These are phyloP conservation scores for Catharus ustulatus DNA, from an alignment of 2,797 vertebrate species.

Conservation along the genomic window DNA sequence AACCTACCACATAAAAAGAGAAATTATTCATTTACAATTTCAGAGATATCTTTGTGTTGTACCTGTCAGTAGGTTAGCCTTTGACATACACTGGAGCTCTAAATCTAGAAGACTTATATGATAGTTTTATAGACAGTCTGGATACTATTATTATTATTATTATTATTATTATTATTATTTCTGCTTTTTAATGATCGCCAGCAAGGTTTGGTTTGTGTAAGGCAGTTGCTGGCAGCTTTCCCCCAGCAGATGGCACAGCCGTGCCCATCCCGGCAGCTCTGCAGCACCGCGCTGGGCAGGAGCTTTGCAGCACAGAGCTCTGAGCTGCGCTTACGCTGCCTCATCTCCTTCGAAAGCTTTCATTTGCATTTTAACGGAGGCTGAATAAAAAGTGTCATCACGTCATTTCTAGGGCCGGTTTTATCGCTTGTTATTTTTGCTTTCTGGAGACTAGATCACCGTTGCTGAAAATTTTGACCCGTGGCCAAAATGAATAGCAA, in stretches of 20 bases:
- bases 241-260: slow-evolving; percentile 51
- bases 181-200: background rate
- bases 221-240: background rate
- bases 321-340: background rate
- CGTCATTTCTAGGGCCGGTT: background rate
- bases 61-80: background rate
- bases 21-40: background rate
- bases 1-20: background rate
- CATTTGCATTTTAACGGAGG: background rate
- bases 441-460: background rate
- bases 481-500: background rate
- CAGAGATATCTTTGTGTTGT: background rate
- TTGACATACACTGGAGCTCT: background rate
- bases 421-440: background rate
- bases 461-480: background rate
- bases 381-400: background rate
- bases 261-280: background rate
- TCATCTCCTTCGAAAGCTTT: background rate
- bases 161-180: background rate
- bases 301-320: background rate
- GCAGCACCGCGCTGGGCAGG: fast-evolving
- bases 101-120: background rate
- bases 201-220: background rate
- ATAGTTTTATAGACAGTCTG: background rate
- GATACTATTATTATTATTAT: background rate